Base-by-base conservation (phyloP, 2,888 invertebrate genomes). In the Strigamia crassipes region DNA sequence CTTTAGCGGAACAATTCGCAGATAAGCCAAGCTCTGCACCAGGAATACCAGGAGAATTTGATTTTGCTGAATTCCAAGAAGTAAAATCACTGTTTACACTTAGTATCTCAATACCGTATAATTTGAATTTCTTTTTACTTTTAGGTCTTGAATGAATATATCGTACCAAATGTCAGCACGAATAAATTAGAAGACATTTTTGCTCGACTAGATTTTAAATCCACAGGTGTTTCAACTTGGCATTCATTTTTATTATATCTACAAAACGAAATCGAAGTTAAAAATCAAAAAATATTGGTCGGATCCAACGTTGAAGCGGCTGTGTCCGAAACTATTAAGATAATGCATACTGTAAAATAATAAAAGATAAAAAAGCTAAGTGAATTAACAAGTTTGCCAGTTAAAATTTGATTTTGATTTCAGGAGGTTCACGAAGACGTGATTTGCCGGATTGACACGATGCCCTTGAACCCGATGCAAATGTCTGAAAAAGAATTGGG, bases 261-360 rank as follows among this genome's bases (percentile, higher is more conserved):
- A 15, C 27, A 27, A 23, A 27, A 27, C 27, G 73, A 73, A 31
- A 31, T 27, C 10, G 73, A 73, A 31, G 10, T n/a, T 27, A 73
- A 73, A 73, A 15, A 12, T 31, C 27, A 12, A 73, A 31, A 0
- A 5, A 27, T 15, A 13, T 9, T 73, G n/a, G 1, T 31, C 27
- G 73, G 31, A 31, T 10, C 73, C 73, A 73, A n/a, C 13, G 13
- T 31, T 15, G 31, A 73, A 31, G 73, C 12, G 15, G 73, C 73
- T 13, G 27, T 73, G 13, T 73, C 73, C 13, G 73, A 73, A 73
- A 31, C 2, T 10, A 23, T 27, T 73, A 2, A 73, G 23, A 31
- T 73, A 27, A 61, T 61, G 8, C 31, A n/a, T n/a, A 73, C 61
- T 73, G 31, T 73, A 73, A 73, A 73, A 66, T 21, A n/a, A 6